phyloP scores from a whole-genome alignment of 2,113 vertebrate species.

The Xiphophorus maculatus region DNA sequence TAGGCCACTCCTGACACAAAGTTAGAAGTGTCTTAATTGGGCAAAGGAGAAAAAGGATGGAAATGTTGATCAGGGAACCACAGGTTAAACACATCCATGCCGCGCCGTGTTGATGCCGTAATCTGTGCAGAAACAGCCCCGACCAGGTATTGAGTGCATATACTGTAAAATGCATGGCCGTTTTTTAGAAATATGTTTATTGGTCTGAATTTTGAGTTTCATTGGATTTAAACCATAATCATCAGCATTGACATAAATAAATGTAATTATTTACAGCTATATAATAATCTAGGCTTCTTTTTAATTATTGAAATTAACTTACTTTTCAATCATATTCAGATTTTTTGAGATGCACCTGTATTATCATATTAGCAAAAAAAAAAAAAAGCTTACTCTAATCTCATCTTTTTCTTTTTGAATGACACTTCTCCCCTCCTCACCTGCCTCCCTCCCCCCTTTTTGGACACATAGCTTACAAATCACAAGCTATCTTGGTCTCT shows the following conservation, averaged over 20 bases:
- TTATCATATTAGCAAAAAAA: neutral
- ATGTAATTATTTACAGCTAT: neutral
- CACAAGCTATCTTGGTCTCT: slow-evolving; percentile 84
- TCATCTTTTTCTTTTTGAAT: slow-evolving; percentile 82
- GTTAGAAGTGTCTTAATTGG: neutral
- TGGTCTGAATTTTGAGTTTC: neutral
- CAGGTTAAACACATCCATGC: neutral
- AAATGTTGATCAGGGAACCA: neutral
- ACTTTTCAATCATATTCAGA: neutral
- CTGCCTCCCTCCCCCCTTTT: slow-evolving; percentile 64
- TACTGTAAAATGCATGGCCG: too few species aligned
- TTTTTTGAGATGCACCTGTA: neutral
- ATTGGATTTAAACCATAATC: neutral
- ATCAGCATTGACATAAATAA: neutral
- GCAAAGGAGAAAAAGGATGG: neutral
- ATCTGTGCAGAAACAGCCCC: neutral
- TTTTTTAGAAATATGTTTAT: neutral
- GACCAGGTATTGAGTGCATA: neutral
- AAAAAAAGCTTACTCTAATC: slow-evolving; percentile 77
- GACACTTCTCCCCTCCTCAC: slow-evolving; percentile 71
- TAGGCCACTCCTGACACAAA: too few species aligned
- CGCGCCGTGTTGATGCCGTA: neutral
- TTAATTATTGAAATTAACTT: neutral
- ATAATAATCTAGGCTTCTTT: neutral
- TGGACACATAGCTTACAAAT: slow-evolving; percentile 85